A percentile compares a stretch with the other conserved stretches of the same genome.
Evolutionary conservation across 2,113 vertebrate genomes (phyloP).

Genomic region (Enhydra lutris): DNA sequence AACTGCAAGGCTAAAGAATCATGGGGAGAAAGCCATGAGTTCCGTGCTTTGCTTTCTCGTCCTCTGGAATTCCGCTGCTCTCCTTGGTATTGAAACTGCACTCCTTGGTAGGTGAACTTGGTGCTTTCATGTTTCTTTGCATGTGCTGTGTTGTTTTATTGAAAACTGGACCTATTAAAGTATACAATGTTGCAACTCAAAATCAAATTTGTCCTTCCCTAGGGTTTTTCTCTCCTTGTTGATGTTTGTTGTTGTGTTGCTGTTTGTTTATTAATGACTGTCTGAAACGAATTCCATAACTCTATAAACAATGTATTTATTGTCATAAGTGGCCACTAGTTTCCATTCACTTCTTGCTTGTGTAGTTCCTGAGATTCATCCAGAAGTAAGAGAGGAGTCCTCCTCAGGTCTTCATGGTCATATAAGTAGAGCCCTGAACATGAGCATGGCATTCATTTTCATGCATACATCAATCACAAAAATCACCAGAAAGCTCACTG

Average conservation of each 20-base stretch:
- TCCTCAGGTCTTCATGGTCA: background rate
- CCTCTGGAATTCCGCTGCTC: too few relatives aligned
- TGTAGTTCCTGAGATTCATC: background rate
- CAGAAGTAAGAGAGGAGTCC: background rate
- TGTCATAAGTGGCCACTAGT: background rate
- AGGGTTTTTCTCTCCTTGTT: background rate
- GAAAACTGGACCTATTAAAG: background rate
- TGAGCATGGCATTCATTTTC: background rate
- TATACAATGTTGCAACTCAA: background rate
- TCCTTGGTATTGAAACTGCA: too few relatives aligned
- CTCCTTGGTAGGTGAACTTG: too few relatives aligned
- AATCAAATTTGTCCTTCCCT: background rate
- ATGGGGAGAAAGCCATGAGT: too few relatives aligned
- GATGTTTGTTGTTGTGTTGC: background rate
- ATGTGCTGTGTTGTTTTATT: background rate
- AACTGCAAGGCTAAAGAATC: too few relatives aligned
- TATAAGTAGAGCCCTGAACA: background rate
- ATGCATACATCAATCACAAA: background rate
- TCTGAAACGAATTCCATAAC: background rate
- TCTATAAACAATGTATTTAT: background rate
- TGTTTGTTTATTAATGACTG: background rate
- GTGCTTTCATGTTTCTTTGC: background rate
- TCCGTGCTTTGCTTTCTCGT: too few relatives aligned
- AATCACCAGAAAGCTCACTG: background rate
- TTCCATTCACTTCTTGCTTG: background rate